Percentiles rank a stretch among this genome's conserved stretches.
Conservation (phyloP, 2,113 vertebrate genomes). For the Trichechus manatus region DNA sequence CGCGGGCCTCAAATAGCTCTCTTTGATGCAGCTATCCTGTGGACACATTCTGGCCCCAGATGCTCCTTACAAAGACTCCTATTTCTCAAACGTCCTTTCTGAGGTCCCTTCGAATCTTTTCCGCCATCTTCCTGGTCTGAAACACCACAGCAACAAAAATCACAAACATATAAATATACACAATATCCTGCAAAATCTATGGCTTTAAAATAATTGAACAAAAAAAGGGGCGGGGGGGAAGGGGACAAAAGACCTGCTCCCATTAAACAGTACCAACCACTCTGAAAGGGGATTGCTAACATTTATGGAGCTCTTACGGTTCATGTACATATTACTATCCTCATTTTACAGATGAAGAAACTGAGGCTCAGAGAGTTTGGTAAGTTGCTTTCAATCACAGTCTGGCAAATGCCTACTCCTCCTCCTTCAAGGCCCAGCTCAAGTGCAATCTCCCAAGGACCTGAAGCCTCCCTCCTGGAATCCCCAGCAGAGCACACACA, state of each 20-base stretch:
- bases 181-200: neutral
- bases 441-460: neutral
- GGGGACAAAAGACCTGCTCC: neutral
- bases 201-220: slow-evolving; percentile 29
- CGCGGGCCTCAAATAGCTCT: neutral
- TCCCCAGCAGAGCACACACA: neutral
- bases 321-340: neutral
- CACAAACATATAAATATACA: slow-evolving; percentile 15
- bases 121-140: neutral
- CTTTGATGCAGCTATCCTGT: neutral
- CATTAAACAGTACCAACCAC: neutral
- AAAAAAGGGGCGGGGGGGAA: neutral
- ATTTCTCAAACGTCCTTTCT: slow-evolving; percentile 21
- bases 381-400: neutral
- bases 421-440: neutral
- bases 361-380: neutral
- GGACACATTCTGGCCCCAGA: neutral
- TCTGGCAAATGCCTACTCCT: neutral
- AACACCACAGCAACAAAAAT: neutral
- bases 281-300: neutral
- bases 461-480: neutral
- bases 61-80: neutral
- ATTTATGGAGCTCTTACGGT: neutral
- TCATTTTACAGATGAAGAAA: neutral
- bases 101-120: neutral